A percentile compares a stretch with the other conserved stretches of the same genome.
These are phyloP conservation scores for Oceanodroma tethys DNA, from an alignment of 2,113 vertebrate species.

Conservation along the genomic window DNA sequence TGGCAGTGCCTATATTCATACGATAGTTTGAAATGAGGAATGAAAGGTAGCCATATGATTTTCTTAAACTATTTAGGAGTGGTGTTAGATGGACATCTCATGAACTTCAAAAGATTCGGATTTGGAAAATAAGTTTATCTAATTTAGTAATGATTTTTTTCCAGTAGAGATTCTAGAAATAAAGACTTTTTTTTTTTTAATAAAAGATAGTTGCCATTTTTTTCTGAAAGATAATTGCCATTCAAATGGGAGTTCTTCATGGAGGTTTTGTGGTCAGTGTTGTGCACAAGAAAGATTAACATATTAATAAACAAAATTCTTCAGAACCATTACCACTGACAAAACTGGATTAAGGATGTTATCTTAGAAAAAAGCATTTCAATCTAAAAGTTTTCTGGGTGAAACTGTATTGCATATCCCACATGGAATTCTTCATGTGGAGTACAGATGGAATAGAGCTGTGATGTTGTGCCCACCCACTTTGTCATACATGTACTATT, in stretches of 20 bases:
- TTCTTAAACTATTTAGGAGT: neutral
- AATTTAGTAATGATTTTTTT: neutral
- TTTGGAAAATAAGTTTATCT: neutral
- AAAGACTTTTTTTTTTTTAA: neutral
- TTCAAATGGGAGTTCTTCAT: neutral
- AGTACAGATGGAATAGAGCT: neutral
- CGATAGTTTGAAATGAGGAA: neutral
- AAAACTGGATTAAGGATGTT: fast-evolving
- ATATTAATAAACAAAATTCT: neutral
- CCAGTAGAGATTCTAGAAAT: neutral
- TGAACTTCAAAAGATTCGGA: neutral
- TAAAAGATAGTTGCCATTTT: neutral
- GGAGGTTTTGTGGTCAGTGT: neutral
- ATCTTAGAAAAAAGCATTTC: fast-evolving
- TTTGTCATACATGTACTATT: neutral
- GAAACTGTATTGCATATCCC: fast-evolving
- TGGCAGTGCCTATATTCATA: neutral
- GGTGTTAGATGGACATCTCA: neutral
- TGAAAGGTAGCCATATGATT: neutral
- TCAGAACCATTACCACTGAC: fast-evolving
- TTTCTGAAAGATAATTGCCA: too few species aligned
- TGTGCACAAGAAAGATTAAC: neutral
- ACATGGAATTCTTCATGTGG: too few species aligned
- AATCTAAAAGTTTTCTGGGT: fast-evolving
- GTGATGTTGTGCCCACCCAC: too few species aligned